Conservation (phyloP, 2,113 vertebrate species). For the Cervus canadensis region DNA sequence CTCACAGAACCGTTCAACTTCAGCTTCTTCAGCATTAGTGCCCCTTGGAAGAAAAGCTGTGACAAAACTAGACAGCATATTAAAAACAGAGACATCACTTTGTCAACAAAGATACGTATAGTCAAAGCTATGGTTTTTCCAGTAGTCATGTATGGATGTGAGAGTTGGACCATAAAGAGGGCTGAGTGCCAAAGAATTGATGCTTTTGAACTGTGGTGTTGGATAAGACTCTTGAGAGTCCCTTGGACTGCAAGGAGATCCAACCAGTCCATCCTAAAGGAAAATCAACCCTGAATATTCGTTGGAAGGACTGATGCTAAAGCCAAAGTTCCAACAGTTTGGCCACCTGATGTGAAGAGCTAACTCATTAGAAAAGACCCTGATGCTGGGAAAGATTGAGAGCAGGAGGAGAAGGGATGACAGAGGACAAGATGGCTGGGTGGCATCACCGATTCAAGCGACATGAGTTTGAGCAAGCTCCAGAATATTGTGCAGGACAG, state of each 20-base stretch:
- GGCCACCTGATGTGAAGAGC: not conserved
- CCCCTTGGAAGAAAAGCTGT: not conserved
- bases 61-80: not conserved
- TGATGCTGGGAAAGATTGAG: not conserved
- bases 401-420: not conserved
- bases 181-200: not conserved
- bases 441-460: not conserved
- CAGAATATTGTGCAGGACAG: not conserved
- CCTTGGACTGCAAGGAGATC: not conserved
- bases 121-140: not conserved
- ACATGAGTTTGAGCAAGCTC: not conserved
- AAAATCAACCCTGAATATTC: not conserved
- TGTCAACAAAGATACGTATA: not conserved
- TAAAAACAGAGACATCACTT: not conserved
- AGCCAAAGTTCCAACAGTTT: not conserved
- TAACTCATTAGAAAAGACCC: not conserved
- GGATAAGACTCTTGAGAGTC: not conserved
- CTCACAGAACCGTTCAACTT: not conserved
- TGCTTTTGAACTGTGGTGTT: not conserved
- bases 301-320: not conserved
- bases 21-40: not conserved
- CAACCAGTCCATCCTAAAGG: not conserved
- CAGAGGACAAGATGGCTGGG: not conserved
- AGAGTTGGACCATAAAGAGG: not conserved
- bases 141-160: not conserved